These are phyloP conservation scores for Lepidotrigona ventralis DNA, from an alignment of 1,140 invertebrate species.

Conservation along the genomic window DNA sequence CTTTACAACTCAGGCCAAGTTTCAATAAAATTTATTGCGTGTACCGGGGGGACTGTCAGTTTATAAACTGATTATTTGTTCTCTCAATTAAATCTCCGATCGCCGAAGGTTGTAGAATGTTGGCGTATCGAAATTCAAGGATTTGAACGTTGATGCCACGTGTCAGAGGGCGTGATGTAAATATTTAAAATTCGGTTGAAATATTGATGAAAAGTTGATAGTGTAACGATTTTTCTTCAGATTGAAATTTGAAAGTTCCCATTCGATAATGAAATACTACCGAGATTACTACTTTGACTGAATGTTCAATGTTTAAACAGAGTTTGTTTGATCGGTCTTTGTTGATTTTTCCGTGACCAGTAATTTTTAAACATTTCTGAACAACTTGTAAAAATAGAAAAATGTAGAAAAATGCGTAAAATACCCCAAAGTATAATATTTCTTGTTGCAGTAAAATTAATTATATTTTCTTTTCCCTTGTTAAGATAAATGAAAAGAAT, in stretches of 20 bases:
- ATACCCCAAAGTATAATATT: no score
- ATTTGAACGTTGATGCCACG: not conserved
- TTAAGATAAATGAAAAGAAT: no score
- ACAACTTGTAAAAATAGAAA: no score
- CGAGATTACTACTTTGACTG: not conserved
- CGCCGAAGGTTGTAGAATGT: fast-evolving
- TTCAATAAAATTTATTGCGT: not conserved
- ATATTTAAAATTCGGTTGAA: not conserved
- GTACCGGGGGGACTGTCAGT: not conserved
- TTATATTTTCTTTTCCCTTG: no score
- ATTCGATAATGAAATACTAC: not conserved
- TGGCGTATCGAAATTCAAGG: not conserved
- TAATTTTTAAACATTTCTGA: no score
- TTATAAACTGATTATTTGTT: not conserved
- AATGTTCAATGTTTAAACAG: no score
- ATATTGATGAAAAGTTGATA: not conserved
- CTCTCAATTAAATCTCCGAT: not conserved
- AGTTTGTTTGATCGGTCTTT: no score
- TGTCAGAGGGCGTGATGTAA: not conserved
- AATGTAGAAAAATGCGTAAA: no score
- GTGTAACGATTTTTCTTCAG: fast-evolving
- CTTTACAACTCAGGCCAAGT: no score
- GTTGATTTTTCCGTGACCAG: no score
- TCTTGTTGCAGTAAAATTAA: no score
- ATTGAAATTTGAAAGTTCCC: not conserved